Percentiles rank a stretch among this genome's conserved stretches.
phyloP scores from a whole-genome alignment of 1,140 invertebrate genomes.

The Lutraria rhynchaena region DNA sequence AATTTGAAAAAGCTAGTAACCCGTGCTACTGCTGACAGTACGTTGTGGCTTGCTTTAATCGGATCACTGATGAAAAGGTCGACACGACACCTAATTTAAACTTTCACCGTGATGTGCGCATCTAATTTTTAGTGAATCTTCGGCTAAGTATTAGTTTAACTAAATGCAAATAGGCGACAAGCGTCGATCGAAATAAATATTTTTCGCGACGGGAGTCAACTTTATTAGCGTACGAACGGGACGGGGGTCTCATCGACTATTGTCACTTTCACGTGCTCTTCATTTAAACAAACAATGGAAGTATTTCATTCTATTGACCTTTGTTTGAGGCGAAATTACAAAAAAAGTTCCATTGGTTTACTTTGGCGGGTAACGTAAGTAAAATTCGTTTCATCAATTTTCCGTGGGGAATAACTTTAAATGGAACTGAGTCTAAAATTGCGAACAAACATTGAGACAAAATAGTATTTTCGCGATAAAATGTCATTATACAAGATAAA shows the following conservation, averaged over 20 bases:
- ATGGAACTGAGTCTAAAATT: too few species aligned
- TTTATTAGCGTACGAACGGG: constrained; percentile 13
- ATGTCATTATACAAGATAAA: constrained; percentile 5
- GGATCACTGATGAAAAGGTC: constrained; percentile 41
- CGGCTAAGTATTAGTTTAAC: constrained; percentile 37
- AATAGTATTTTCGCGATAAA: not conserved
- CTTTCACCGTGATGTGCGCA: constrained; percentile 20
- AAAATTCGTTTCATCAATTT: too few species aligned
- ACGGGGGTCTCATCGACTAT: too few species aligned
- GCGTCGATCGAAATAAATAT: constrained; percentile 46
- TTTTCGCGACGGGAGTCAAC: constrained; percentile 24
- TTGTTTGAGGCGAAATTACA: too few species aligned
- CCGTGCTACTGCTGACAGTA: constrained; percentile 15
- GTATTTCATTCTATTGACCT: constrained; percentile 54
- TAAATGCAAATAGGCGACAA: constrained; percentile 53
- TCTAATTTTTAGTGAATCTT: constrained; percentile 32
- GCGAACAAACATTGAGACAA: not conserved
- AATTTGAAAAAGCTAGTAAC: constrained; percentile 34
- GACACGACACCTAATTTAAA: constrained; percentile 47
- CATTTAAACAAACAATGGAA: constrained; percentile 30
- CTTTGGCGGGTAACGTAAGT: too few species aligned
- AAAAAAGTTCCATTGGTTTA: too few species aligned
- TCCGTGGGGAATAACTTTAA: too few species aligned
- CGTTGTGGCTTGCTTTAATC: constrained; percentile 54
- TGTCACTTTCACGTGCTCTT: not conserved